phyloP scores from a whole-genome alignment of 2,888 invertebrate species.

The Notodonta dromedarius region DNA sequence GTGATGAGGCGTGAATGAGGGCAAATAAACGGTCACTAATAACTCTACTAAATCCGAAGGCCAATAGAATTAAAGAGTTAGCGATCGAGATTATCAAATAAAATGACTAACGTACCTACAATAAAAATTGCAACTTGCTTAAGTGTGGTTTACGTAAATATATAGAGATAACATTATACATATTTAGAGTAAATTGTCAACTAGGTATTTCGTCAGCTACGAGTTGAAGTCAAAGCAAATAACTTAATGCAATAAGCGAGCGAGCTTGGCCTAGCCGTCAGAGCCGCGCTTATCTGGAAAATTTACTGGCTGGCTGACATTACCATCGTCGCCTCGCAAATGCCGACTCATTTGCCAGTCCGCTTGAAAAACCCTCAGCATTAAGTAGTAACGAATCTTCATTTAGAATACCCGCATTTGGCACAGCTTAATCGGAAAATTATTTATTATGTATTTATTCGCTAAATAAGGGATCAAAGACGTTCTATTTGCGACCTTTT shows the following conservation, averaged over 20 bases:
- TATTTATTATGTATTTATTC: constrained; percentile 4
- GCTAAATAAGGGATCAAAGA: constrained; percentile 2
- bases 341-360: constrained; percentile 75
- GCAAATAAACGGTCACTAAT: neutral
- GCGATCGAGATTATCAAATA: neutral
- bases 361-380: constrained; percentile 68
- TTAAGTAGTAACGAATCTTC: constrained; percentile 55
- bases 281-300: constrained; percentile 75
- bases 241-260: constrained; percentile 75
- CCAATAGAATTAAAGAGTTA: neutral
- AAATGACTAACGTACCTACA: neutral
- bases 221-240: constrained; percentile 71
- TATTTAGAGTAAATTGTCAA: constrained; percentile 27
- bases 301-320: constrained; percentile 80
- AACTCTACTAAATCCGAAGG: neutral
- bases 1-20: constrained; percentile 10
- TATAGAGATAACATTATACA: neutral
- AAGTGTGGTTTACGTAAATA: neutral
- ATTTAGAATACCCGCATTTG: constrained; percentile 36
- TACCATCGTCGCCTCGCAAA: constrained; percentile 74
- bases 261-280: constrained; percentile 67
- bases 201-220: constrained; percentile 57
- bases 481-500: neutral
- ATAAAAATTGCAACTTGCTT: no score
- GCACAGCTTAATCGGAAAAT: constrained; percentile 13